These are phyloP conservation scores for Acrossocheilus wenchowensis DNA, from an alignment of 2,797 vertebrate genomes.

Conservation along the genomic window DNA sequence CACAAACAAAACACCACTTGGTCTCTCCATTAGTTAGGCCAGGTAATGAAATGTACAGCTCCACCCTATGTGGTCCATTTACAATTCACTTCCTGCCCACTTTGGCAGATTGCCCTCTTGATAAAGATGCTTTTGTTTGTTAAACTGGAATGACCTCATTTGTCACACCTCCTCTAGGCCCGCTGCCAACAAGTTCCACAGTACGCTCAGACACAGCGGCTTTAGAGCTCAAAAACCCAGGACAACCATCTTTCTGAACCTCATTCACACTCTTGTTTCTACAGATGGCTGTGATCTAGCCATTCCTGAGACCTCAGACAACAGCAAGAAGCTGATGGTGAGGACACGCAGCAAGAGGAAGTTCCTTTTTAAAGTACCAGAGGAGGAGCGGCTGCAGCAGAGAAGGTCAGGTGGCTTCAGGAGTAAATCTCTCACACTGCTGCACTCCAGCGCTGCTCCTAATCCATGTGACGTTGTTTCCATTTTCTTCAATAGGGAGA, in stretches of 20 bases:
- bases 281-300: constrained; percentile 82
- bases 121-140: constrained; percentile 61
- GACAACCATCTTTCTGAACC: background rate
- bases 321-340: constrained; percentile 95
- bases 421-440: background rate
- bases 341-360: constrained; percentile 95
- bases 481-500: constrained; percentile 81
- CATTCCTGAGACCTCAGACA: constrained; percentile 91
- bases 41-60: background rate
- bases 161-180: constrained; percentile 51
- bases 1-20: background rate
- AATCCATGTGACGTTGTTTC: background rate
- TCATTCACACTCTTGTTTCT: constrained; percentile 25
- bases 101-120: constrained; percentile 48
- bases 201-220: background rate
- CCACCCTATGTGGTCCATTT: constrained; percentile 14
- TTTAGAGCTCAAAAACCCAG: constrained; percentile 13
- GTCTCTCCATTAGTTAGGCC: background rate
- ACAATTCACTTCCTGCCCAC: constrained; percentile 18
- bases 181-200: constrained; percentile 21
- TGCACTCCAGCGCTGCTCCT: background rate
- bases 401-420: constrained; percentile 66
- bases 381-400: constrained; percentile 86
- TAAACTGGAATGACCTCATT: constrained; percentile 55
- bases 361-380: constrained; percentile 95